Conservation (phyloP, 2,113 vertebrate species). For the Rhineura floridana region DNA sequence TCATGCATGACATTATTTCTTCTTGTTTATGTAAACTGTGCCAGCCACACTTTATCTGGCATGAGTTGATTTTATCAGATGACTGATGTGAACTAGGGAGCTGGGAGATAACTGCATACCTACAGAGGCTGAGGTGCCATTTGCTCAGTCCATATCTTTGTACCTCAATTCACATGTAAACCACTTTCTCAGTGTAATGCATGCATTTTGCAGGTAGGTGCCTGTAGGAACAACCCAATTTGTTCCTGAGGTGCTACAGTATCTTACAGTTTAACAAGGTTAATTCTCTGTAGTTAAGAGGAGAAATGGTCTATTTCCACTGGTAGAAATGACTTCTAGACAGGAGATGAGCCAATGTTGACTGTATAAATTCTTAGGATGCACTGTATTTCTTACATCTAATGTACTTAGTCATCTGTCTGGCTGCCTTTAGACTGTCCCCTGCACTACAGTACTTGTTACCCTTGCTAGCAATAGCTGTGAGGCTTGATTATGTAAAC, state of each 20-base stretch:
- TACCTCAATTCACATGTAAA: background rate
- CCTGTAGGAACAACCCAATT: background rate
- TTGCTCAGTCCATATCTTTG: background rate
- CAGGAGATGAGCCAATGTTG: background rate
- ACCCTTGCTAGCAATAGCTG: background rate
- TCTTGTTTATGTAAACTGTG: background rate
- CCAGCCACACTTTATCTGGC: background rate
- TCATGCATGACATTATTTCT: background rate
- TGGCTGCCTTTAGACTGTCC: background rate
- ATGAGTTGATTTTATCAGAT: background rate
- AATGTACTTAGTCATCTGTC: background rate
- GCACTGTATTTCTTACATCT: background rate
- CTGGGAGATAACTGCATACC: background rate
- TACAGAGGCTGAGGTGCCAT: background rate
- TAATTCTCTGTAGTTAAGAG: background rate
- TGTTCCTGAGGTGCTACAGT: background rate
- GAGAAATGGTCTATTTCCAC: background rate
- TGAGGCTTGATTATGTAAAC: background rate
- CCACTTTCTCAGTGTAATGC: background rate
- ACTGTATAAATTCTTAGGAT: background rate
- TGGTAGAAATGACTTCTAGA: background rate
- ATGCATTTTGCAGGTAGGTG: background rate
- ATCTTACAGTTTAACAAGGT: background rate
- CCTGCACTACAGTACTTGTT: background rate
- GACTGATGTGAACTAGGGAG: background rate